Base-by-base conservation (phyloP, 2,888 invertebrate genomes). In the Pecten maximus region DNA sequence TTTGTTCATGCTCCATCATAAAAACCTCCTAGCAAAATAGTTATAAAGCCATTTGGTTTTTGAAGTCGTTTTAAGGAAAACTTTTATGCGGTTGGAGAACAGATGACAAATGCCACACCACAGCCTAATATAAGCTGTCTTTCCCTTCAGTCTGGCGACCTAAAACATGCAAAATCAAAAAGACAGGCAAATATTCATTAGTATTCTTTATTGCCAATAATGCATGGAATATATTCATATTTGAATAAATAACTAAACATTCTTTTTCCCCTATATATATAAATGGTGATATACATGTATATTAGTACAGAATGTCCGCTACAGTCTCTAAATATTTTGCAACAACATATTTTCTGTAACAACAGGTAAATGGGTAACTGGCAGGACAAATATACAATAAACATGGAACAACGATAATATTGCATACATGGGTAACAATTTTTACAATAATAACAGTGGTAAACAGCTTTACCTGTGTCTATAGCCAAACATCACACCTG, bases 121-220 rank as follows among this genome's bases (percentile, higher is more conserved):
- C n/a, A n/a, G n/a, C n/a, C n/a, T n/a, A n/a, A n/a, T n/a, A n/a
- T n/a, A n/a, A n/a, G n/a, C n/a, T n/a, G n/a, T n/a, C n/a, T n/a
- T n/a, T n/a, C n/a, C n/a, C n/a, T n/a, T n/a, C n/a, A n/a, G n/a
- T n/a, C n/a, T n/a, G n/a, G n/a, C n/a, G n/a, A n/a, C n/a, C n/a
- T n/a, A n/a, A n/a, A 44, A 44, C 44, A 44, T 44, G 44, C 44
- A 44, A 10, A 44, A 44, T 44, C 44, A 44, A 44, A 44, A 44
- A 44, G n/a, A 44, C 8, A 10, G 44, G 16, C 2, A 74, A 35
- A 10, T 74, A 35, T 44, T 74, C 74, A 74, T 74, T 74, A 74
- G 74, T 74, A 74, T 74, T 74, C 28, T 74, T 74, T 74, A 74
- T 74, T 74, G 74, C 74, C 74, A 74, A 74, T 74, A 74, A 74